Evolutionary conservation across 2,888 invertebrate genomes (phyloP), one percentile per base, ranked within the genome.

Genomic region (Cheilosia grossa): DNA sequence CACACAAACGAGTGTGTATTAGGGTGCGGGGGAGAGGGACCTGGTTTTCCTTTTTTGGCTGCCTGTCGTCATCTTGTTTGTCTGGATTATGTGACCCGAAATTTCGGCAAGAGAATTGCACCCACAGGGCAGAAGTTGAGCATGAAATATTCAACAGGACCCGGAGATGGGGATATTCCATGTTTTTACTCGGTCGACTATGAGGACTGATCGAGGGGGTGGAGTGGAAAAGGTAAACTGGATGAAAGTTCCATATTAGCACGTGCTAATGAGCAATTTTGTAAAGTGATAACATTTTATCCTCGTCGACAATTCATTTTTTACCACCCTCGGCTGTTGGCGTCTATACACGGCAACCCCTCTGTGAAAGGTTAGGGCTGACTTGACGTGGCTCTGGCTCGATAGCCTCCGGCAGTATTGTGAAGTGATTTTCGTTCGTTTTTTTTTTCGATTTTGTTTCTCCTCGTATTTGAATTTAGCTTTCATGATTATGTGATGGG

Each of bases 201-300:
- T 37, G 24, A 53, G 33, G 67, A 24, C 51, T 59, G 37, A 64
- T 77, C 59, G 67, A 77, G 33, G 37, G n/a, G 15, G 9, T 30
- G 10, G 56, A 24, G n/a, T n/a, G 54, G 53, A 69, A 30, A 74
- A 81, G 74, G 77, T 81, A 79, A 77, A 87, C 79, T 69, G 83
- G 73, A 83, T 83, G 79, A 81, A 83, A 77, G 67, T 73, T 73
- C 78, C 85, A 82, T 86, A 87, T 87, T 87, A 87, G 87, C 87
- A 87, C 82, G 83, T 86, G 83, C 86, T 87, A 87, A 87, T 87
- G 87, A 87, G 87, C 87, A 87, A 87, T 87, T 87, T 87, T 86
- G 87, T 87, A 87, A 87, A 87, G 87, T 87, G 87, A 87, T 87
- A 87, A 86, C 87, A 86, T 83, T 82, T 82, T 87, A 87, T 87